phyloP scores from a whole-genome alignment of 2,797 vertebrate species.

The Cryptoprocta ferox region DNA sequence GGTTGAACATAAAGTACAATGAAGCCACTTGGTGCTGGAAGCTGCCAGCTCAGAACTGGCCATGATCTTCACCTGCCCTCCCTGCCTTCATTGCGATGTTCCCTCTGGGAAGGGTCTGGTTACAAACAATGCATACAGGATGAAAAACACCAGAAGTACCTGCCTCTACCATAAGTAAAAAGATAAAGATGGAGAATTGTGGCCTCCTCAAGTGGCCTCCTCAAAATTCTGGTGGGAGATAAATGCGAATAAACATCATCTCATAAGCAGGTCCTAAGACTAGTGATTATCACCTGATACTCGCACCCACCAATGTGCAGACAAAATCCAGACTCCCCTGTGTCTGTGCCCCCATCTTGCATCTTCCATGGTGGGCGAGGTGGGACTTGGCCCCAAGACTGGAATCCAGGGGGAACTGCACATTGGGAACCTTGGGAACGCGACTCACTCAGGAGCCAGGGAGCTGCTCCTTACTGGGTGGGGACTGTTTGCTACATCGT shows the following conservation, averaged over 20 bases:
- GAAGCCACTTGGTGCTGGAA: not conserved
- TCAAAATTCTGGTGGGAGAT: not conserved
- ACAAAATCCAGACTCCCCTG: not conserved
- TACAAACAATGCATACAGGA: not conserved
- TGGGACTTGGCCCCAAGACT: not conserved
- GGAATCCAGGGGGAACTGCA: not conserved
- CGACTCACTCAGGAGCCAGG: not conserved
- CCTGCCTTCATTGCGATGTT: fast-evolving
- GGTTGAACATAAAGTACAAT: not conserved
- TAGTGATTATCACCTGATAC: not conserved
- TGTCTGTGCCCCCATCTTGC: not conserved
- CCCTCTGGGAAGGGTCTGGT: not conserved
- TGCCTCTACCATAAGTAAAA: not conserved
- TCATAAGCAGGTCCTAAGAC: not conserved
- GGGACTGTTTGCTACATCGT: too few species aligned
- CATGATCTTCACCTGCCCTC: not conserved
- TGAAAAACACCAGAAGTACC: not conserved
- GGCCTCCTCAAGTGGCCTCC: not conserved
- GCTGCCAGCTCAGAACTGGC: not conserved
- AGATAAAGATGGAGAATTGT: not conserved
- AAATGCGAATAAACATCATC: not conserved
- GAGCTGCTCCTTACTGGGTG: fast-evolving
- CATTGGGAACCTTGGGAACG: not conserved
- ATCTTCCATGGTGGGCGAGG: not conserved
- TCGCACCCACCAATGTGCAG: not conserved